Evolutionary conservation across 2,113 vertebrate species (phyloP).

Genomic region (Scomber scombrus): DNA sequence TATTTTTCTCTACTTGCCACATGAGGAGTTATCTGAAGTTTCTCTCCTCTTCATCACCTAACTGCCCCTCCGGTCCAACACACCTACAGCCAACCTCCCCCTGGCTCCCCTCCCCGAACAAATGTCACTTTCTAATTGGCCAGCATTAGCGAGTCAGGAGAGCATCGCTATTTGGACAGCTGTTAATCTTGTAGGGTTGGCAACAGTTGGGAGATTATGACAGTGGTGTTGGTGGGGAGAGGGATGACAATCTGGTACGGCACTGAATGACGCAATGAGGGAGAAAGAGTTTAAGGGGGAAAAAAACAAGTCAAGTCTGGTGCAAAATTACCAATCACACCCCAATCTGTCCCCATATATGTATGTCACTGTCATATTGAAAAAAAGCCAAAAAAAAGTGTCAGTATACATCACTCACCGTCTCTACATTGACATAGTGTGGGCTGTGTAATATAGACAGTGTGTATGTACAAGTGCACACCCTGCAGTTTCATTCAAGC

Average conservation of each 20-base stretch:
- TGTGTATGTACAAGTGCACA: constrained; percentile 9
- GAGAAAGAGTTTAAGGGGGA: constrained; percentile 26
- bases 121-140: constrained; percentile 60
- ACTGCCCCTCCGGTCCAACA: not conserved
- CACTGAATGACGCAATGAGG: constrained; percentile 50
- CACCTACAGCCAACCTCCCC: not conserved
- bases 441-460: not conserved
- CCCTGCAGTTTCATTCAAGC: constrained; percentile 58
- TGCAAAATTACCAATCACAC: constrained; percentile 6
- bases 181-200: constrained; percentile 50
- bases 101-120: not conserved
- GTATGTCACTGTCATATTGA: not conserved
- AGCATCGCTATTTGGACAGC: constrained; percentile 47
- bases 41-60: not conserved
- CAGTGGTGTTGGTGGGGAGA: not conserved
- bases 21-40: constrained; percentile 13
- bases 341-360: constrained; percentile 33
- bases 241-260: constrained; percentile 43
- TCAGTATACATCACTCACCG: not conserved
- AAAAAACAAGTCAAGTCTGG: constrained; percentile 4
- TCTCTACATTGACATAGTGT: constrained; percentile 9
- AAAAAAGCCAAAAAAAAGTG: not conserved
- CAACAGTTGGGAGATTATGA: not conserved
- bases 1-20: not conserved
- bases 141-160: constrained; percentile 12